These are phyloP conservation scores for Euplexia lucipara DNA, from an alignment of 2,888 invertebrate genomes.

Conservation along the genomic window DNA sequence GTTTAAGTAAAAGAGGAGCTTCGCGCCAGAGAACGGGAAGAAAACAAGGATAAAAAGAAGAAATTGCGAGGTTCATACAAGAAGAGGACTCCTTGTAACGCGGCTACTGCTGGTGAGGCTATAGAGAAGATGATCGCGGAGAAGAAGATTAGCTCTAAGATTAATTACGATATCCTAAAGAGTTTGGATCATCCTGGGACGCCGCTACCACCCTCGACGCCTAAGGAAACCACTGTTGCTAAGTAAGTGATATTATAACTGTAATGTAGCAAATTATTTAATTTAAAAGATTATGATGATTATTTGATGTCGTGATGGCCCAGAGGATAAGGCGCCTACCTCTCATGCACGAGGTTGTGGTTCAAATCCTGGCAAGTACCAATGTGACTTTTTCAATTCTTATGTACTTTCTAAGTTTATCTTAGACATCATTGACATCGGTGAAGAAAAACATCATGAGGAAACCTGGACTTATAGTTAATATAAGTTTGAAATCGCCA, in stretches of 20 bases:
- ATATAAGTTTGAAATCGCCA: no score
- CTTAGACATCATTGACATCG: no score
- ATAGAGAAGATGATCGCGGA: conserved; percentile 98
- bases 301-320: no score
- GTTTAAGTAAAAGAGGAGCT: conserved; percentile 95
- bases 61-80: conserved; percentile 93
- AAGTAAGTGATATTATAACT: conserved; percentile 68
- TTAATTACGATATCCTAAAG: conserved; percentile 99
- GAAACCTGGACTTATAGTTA: no score
- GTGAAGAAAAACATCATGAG: no score
- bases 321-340: no score
- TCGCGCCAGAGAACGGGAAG: conserved; percentile 95
- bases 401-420: no score
- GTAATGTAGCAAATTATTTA: not conserved
- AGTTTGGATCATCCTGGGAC: conserved; percentile 92
- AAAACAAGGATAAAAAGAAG: conserved; percentile 96
- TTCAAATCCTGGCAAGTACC: no score
- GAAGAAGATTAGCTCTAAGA: conserved; percentile 98
- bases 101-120: conserved; percentile 96
- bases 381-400: no score
- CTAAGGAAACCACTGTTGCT: conserved; percentile 54
- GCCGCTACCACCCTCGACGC: conserved; percentile 66
- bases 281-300: no score
- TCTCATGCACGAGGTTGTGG: no score
- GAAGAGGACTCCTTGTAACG: conserved; percentile 92